Percentiles rank a stretch among this genome's conserved stretches.
phyloP scores from a whole-genome alignment of 2,113 vertebrate species.

The Turnix velox region DNA sequence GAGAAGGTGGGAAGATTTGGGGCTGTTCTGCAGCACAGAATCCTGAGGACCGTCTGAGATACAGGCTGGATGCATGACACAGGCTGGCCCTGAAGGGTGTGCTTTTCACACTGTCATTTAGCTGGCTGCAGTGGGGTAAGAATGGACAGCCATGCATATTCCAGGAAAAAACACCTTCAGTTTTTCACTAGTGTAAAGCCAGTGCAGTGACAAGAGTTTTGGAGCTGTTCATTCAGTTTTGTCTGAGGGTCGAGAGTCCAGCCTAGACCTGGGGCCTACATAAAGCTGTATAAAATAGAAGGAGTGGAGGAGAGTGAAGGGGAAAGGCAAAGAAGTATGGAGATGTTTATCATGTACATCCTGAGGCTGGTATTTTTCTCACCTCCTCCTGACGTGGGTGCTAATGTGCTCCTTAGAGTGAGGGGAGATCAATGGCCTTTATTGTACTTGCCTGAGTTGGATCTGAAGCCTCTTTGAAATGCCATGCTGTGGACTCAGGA shows the following conservation, averaged over 20 bases:
- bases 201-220: background rate
- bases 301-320: background rate
- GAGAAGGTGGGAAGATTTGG: accelerated
- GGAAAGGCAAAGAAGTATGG: background rate
- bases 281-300: background rate
- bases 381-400: background rate
- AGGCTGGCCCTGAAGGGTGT: background rate
- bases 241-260: background rate
- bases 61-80: accelerated
- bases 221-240: background rate
- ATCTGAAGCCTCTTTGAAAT: background rate
- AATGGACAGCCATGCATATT: accelerated
- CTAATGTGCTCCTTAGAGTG: accelerated
- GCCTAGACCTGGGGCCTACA: background rate
- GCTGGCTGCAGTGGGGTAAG: background rate
- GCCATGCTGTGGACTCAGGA: accelerated
- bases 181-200: background rate
- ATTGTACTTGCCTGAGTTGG: accelerated
- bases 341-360: background rate
- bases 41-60: accelerated
- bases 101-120: accelerated
- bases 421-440: background rate
- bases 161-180: background rate
- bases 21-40: accelerated
- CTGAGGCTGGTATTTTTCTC: background rate